Evolutionary conservation across 2,113 vertebrate genomes (phyloP).

Genomic region (Fregata magnificens): DNA sequence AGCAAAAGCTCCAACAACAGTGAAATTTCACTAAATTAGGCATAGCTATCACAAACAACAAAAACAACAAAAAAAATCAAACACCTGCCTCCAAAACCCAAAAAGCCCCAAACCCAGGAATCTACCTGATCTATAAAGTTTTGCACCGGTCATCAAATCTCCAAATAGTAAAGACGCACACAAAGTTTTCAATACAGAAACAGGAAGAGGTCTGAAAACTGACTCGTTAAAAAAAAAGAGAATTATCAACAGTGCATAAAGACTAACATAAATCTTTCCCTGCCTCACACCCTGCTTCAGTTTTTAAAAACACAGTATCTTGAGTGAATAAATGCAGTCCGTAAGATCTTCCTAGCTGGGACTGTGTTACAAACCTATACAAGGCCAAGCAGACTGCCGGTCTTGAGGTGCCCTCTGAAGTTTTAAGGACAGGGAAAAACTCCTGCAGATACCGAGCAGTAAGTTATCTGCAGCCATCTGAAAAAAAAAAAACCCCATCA

Average conservation of each 20-base stretch:
- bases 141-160: neutral
- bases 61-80: too few relatives aligned
- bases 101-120: neutral
- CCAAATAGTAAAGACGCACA: neutral
- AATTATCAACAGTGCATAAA: neutral
- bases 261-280: neutral
- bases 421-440: neutral
- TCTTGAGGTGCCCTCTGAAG: neutral
- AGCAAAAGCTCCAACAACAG: neutral
- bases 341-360: neutral
- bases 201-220: neutral
- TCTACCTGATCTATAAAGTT: neutral
- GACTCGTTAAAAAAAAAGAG: too few relatives aligned
- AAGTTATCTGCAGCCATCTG: neutral
- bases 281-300: neutral
- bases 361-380: neutral
- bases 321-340: neutral
- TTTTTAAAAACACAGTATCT: neutral
- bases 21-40: neutral
- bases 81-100: neutral
- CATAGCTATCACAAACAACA: neutral
- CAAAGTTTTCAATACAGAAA: neutral
- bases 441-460: neutral
- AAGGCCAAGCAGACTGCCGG: neutral
- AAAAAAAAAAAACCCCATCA: neutral